Base-by-base conservation (phyloP, 2,113 vertebrate genomes). In the Stictonetta naevosa region DNA sequence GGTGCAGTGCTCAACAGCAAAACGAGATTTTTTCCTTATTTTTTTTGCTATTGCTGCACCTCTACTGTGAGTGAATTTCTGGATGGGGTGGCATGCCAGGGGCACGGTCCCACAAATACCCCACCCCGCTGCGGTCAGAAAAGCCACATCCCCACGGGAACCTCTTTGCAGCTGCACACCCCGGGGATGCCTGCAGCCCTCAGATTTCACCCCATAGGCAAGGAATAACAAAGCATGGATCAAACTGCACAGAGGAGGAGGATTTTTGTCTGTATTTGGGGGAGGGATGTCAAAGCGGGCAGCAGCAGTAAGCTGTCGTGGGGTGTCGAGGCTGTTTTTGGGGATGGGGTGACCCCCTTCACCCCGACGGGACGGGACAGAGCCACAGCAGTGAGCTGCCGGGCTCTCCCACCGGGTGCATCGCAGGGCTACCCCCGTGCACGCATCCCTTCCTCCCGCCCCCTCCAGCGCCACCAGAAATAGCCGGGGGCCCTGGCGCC, bases 1-100 rank as follows among this genome's bases (percentile, higher is more conserved):
- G 48, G 34, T 28, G 62, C 67, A 73, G 72, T 4, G 19, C 36
- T 81, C 13, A 36, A 5, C 3, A 26, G 64, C 58, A 29, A 4
- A 6, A 31, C 13, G 20, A 48, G 46, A 48, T 48, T 48, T 22
- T 48, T n/a, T 48, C 11, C 5, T 11, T 11, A 11, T 48, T 48
- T 48, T 48, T 56, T 44, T 56, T 34, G 28, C 21, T 62, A 46
- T 5, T 44, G 19, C 11, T 55, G 44, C 73, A 89, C 25, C 73
- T 53, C 50, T 7, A 3, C 0, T 4, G 13, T 0, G 1, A 33
- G 40, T 34, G 69, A 81, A 66, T 48, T 28, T 29, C 11, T 0
- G 55, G 48, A 33, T 11, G 10, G 46, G 22, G 46, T 21, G 46
- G 20, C 20, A 6, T 22, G 46, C 46, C 20, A 48, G 20, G 46